phyloP scores from a whole-genome alignment of 2,797 vertebrate species.

The Podarcis siculus region DNA sequence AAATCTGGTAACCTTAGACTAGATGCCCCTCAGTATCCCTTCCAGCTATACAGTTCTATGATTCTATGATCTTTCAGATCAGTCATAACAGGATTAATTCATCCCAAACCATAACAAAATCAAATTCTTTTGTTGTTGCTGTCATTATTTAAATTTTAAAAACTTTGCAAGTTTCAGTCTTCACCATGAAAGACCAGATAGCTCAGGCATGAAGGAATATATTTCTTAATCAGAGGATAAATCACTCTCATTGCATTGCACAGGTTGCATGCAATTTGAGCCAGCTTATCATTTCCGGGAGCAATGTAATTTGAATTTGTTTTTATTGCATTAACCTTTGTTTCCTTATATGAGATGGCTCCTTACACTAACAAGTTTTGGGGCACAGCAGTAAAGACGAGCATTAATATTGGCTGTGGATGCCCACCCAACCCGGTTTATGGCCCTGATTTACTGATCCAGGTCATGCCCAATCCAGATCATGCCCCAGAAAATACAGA shows the following conservation, averaged over 20 bases:
- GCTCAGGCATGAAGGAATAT: too few species aligned
- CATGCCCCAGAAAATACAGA: too few species aligned
- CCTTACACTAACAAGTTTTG: background rate
- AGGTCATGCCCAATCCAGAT: too few species aligned
- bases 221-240: too few species aligned
- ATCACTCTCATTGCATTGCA: background rate
- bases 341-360: background rate
- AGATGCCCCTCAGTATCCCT: too few species aligned
- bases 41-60: too few species aligned
- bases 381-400: background rate
- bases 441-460: too few species aligned
- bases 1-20: too few species aligned
- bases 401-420: background rate
- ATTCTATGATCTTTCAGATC: background rate
- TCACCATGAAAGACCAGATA: background rate
- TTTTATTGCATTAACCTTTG: background rate
- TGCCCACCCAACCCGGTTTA: too few species aligned
- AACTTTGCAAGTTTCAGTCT: too few species aligned
- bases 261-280: background rate
- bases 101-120: background rate
- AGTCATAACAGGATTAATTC: background rate
- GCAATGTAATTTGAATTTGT: background rate
- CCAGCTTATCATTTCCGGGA: background rate
- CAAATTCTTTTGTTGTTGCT: too few species aligned
- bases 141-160: too few species aligned